phyloP scores from a whole-genome alignment of 1,140 invertebrate species.

The Adoxophyes honmai region DNA sequence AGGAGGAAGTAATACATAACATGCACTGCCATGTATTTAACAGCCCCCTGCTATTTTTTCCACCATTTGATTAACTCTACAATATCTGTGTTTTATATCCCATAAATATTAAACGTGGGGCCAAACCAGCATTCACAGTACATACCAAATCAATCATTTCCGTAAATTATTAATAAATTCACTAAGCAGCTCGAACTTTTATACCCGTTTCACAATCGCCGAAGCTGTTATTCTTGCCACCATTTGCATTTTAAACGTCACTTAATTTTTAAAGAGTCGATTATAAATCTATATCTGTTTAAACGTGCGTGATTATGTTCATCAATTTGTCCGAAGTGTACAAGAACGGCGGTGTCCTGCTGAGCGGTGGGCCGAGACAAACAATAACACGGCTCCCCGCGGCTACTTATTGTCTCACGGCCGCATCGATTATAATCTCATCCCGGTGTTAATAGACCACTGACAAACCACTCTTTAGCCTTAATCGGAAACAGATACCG shows the following conservation, averaged over 20 bases:
- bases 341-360: conserved; percentile 34
- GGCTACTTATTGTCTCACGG: conserved; percentile 57
- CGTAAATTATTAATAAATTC: conserved; percentile 7
- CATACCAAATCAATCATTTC: background rate
- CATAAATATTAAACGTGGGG: too few relatives aligned
- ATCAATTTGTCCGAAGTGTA: conserved; percentile 47
- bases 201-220: conserved; percentile 9
- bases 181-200: background rate
- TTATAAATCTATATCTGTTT: conserved; percentile 15
- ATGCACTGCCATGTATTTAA: too few relatives aligned
- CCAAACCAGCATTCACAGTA: background rate
- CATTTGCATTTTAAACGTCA: conserved; percentile 12
- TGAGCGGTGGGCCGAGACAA: conserved; percentile 47
- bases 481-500: conserved; percentile 28
- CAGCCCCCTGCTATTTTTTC: too few relatives aligned
- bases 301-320: conserved; percentile 28
- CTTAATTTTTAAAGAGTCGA: conserved; percentile 6
- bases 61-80: too few relatives aligned
- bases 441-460: conserved; percentile 46
- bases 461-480: conserved; percentile 34
- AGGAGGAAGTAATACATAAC: too few relatives aligned
- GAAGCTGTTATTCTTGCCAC: conserved; percentile 7
- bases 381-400: conserved; percentile 55
- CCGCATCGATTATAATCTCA: conserved; percentile 52
- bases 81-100: too few relatives aligned